Evolutionary conservation across 2,797 vertebrate species (phyloP).

Genomic region (Hippocampus kuda): DNA sequence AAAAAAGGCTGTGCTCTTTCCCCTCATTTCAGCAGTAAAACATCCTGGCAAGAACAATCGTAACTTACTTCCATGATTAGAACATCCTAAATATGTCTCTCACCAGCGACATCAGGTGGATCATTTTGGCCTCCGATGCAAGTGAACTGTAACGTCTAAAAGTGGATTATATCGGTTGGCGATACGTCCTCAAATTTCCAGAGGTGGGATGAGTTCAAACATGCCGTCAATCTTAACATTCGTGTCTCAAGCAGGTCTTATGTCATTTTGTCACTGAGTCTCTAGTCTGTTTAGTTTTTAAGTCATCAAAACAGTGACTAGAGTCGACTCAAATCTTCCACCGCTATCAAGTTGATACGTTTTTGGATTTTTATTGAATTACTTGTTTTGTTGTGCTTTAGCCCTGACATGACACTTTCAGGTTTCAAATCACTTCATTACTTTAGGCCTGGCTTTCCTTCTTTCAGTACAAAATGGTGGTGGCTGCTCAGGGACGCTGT

Average conservation of each 20-base stretch:
- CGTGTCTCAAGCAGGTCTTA: not conserved
- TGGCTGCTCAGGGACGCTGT: no score
- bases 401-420: not conserved
- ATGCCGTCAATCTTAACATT: not conserved
- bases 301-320: not conserved
- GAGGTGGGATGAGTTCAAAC: not conserved
- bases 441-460: no score
- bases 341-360: no score
- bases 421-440: not conserved
- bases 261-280: not conserved
- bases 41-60: constrained; percentile 29
- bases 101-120: not conserved
- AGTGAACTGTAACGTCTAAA: not conserved
- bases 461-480: not conserved
- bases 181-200: not conserved
- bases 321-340: not conserved
- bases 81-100: not conserved
- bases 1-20: constrained; percentile 60
- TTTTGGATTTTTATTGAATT: no score
- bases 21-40: constrained; percentile 52
- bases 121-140: not conserved
- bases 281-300: no score
- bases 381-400: not conserved
- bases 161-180: not conserved
- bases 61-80: not conserved